Percentiles rank a stretch among this genome's conserved stretches.
Evolutionary conservation across 2,797 vertebrate species (phyloP).

Genomic region (Hydrolagus colliei): DNA sequence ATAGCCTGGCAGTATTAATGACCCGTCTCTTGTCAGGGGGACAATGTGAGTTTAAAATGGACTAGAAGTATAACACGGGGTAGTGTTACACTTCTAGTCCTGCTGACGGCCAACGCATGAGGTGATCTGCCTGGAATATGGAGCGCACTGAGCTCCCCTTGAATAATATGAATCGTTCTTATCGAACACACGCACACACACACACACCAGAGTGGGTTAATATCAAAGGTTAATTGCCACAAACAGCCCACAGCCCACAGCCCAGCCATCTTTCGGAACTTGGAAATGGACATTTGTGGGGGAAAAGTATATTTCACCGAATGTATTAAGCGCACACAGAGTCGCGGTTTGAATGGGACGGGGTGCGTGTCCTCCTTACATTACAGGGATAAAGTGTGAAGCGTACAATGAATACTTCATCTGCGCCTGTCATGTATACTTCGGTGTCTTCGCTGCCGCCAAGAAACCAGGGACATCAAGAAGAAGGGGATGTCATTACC

Average conservation of each 20-base stretch:
- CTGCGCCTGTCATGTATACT: not conserved
- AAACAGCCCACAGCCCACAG: not conserved
- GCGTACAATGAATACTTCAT: no score
- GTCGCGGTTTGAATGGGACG: no score
- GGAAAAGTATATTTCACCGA: no score
- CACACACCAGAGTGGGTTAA: not conserved
- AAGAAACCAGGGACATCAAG: not conserved
- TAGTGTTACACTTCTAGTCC: not conserved
- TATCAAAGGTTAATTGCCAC: not conserved
- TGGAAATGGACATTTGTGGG: not conserved
- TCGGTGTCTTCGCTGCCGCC: not conserved
- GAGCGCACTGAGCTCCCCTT: not conserved
- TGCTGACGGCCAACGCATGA: not conserved
- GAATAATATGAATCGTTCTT: not conserved
- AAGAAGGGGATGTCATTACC: not conserved
- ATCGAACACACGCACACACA: not conserved
- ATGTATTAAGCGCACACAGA: no score
- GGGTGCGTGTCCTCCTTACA: no score
- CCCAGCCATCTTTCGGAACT: not conserved
- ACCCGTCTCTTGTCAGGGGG: not conserved
- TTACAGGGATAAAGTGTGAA: not conserved
- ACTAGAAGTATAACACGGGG: not conserved
- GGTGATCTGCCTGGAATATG: not conserved
- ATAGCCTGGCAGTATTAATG: conserved; percentile 13
- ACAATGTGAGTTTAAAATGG: not conserved